Conservation (phyloP, 2,797 vertebrate genomes). For the Sardinella longiceps region DNA sequence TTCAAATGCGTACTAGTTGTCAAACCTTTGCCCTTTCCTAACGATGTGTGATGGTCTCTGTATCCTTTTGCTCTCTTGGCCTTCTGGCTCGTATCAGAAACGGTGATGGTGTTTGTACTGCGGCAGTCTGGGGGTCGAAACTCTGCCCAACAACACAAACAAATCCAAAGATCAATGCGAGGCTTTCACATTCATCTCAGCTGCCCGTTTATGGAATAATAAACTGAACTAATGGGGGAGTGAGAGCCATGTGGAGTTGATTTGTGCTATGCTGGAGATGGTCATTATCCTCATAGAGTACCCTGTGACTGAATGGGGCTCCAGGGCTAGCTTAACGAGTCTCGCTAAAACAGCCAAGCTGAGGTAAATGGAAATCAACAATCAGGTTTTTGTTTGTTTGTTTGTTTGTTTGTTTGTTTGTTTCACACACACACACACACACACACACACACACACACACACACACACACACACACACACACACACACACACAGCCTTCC, state of each 20-base stretch:
- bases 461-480: background rate
- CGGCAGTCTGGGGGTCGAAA: background rate
- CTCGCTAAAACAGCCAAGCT: background rate
- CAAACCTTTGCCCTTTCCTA: too few relatives aligned
- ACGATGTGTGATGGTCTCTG: too few relatives aligned
- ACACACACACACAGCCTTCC: too few relatives aligned
- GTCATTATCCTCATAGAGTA: background rate
- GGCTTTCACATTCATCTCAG: background rate
- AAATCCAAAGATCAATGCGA: background rate
- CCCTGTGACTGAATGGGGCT: background rate
- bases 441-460: too few relatives aligned
- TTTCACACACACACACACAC: too few relatives aligned
- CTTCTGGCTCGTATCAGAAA: background rate
- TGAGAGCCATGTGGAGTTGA: background rate
- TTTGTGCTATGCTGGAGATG: background rate
- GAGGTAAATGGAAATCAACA: background rate
- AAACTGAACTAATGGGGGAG: background rate
- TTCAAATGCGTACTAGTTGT: too few relatives aligned
- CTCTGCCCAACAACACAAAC: conserved; percentile 8
- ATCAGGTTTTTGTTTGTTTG: background rate
- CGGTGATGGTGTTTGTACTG: background rate
- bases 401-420: background rate
- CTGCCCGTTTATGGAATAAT: conserved; percentile 8
- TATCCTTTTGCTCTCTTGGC: background rate
- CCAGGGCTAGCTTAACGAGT: background rate